A percentile compares a stretch with the other conserved stretches of the same genome.
Conservation (phyloP, 2,113 vertebrate genomes). For the Trachemys scripta region DNA sequence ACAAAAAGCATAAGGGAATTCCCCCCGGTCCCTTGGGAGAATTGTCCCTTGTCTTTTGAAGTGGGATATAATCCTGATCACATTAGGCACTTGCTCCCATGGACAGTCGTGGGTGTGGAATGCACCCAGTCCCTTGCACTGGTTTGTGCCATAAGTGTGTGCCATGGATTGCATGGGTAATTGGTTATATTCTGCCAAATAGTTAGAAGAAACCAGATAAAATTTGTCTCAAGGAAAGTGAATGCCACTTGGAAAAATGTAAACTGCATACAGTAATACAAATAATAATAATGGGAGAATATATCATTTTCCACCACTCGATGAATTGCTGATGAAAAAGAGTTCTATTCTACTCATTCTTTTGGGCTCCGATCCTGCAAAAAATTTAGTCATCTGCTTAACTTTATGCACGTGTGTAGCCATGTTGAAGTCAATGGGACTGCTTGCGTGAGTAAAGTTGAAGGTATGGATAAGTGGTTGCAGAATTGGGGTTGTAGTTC, state of each 20-base stretch:
- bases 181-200: constrained; percentile 61
- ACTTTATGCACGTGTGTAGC: constrained; percentile 61
- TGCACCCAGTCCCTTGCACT: constrained; percentile 37
- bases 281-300: constrained; percentile 39
- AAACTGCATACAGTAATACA: constrained; percentile 48
- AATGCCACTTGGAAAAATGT: constrained; percentile 56
- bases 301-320: constrained; percentile 28
- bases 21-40: constrained; percentile 10
- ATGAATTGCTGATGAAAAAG: constrained; percentile 55
- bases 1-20: constrained; percentile 62
- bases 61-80: constrained; percentile 39
- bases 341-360: constrained; percentile 59
- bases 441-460: constrained; percentile 66
- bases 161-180: constrained; percentile 46
- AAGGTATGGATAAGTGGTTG: constrained; percentile 73
- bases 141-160: constrained; percentile 65
- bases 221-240: constrained; percentile 59
- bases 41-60: constrained; percentile 46
- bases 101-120: constrained; percentile 46
- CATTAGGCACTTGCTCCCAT: constrained; percentile 51
- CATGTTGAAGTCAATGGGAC: constrained; percentile 64
- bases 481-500: constrained; percentile 71
- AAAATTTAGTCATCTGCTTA: constrained; percentile 68
- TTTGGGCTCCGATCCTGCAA: constrained; percentile 55
- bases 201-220: constrained; percentile 63